A percentile compares a stretch with the other conserved stretches of the same genome.
Conservation (phyloP, 1,140 invertebrate species). For the Tetramorium parvispinum region DNA sequence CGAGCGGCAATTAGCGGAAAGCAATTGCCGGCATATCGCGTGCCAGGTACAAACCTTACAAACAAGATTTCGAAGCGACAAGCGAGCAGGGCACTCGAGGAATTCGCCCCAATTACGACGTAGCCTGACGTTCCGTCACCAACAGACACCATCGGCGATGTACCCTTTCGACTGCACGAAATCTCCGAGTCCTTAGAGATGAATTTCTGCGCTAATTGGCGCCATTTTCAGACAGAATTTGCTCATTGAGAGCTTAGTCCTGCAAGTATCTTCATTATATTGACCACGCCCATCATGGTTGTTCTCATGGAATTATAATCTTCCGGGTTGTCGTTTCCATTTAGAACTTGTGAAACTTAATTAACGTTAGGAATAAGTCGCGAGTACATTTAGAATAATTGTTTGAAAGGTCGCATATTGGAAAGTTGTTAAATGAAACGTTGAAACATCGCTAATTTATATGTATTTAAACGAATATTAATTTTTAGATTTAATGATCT, state of each 20-base stretch:
- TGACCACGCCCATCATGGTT: background rate
- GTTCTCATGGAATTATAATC: background rate
- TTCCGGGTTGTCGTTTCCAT: background rate
- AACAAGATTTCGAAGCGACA: conserved; percentile 52
- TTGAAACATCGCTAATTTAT: background rate
- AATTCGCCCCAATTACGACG: conserved; percentile 70
- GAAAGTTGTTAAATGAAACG: background rate
- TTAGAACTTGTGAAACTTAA: background rate
- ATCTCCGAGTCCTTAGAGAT: conserved; percentile 22
- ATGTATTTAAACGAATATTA: background rate
- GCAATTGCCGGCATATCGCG: conserved; percentile 60
- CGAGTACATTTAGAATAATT: background rate
- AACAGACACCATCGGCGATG: conserved; percentile 4
- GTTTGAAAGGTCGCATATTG: background rate
- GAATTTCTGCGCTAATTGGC: conserved; percentile 54
- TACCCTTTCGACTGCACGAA: conserved; percentile 41
- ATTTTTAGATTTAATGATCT: background rate
- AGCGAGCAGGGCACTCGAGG: conserved; percentile 54
- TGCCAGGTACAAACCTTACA: conserved; percentile 63
- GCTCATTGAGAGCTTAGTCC: background rate
- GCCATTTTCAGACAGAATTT: background rate
- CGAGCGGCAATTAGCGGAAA: conserved; percentile 53
- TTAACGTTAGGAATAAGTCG: background rate
- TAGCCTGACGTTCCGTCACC: conserved; percentile 60
- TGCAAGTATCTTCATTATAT: background rate